Evolutionary conservation across 2,113 vertebrate species (phyloP), one percentile per base, ranked within the genome.

Genomic region (Archocentrus centrarchus): DNA sequence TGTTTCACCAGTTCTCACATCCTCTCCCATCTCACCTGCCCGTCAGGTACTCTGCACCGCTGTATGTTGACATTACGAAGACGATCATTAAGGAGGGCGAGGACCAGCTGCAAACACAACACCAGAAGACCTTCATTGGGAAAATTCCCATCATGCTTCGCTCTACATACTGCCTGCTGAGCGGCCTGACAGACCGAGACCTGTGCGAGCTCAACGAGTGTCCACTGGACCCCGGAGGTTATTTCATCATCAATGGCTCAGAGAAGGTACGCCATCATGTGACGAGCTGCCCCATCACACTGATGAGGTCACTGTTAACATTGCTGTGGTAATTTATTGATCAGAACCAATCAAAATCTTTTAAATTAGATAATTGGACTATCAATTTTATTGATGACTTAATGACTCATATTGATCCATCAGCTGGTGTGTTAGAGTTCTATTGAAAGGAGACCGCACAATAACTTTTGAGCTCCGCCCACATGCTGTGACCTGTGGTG

Each of bases 131-230:
- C 1, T 99, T 99, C 80, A 99, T 99, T 60, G 98, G 98, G 17
- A 99, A 99, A 87, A 99, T 99, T 91, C 98, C 98, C 80, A 99
- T 99, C 91, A 99, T 99, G 98, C 95, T 99, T 24, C 97, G 98
- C 77, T 99, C 98, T 55, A 99, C 98, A 0, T 99, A 99, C 92
- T 99, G 98, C 86, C 93, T 99, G 10, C 93, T 99, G 73, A 99
- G 98, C 5, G 97, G 98, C 73, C 92, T 99, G 80, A 99, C 98
- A 0, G 98, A 99, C 81, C 94, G 98, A 94, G 98, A 99, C 83
- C 96, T 99, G 37, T 99, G 98, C 86, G 98, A 99, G 87, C 96
- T 99, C 81, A 99, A 99, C 17, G 98, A 99, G 83, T 99, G 98
- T 81, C 98, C 98, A 0, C 97, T 99, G 32, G 98, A 99, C 90